Conservation (phyloP, 2,888 invertebrate species). For the Acrobasis consociella region DNA sequence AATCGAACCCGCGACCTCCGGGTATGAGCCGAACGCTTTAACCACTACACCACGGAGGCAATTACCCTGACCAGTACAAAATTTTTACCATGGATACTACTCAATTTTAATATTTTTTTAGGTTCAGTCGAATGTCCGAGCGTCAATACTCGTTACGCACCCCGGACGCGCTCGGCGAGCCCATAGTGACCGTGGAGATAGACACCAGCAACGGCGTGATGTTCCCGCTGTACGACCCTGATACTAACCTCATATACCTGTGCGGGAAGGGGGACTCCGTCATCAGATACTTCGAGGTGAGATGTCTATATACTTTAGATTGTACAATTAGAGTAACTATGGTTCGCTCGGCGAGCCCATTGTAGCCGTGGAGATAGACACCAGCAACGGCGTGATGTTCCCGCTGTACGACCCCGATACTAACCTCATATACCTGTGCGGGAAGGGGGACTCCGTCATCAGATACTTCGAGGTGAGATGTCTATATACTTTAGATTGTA, state of each 20-base stretch:
- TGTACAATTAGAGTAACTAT: too few relatives aligned
- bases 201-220: conserved; percentile 98
- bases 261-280: conserved; percentile 99
- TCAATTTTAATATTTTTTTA: too few relatives aligned
- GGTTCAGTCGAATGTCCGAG: conserved; percentile 99
- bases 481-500: too few relatives aligned
- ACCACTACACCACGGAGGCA: too few relatives aligned
- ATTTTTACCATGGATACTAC: too few relatives aligned
- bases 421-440: conserved; percentile 96
- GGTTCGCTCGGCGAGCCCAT: conserved; percentile 93
- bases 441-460: conserved; percentile 99
- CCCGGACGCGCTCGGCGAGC: conserved; percentile 92
- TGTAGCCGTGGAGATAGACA: conserved; percentile 95
- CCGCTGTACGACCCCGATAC: conserved; percentile 98
- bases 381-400: conserved; percentile 98
- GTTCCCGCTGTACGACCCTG: conserved; percentile 98
- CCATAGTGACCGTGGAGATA: conserved; percentile 95
- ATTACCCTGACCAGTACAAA: too few relatives aligned
- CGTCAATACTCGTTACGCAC: conserved; percentile 97
- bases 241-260: conserved; percentile 96
- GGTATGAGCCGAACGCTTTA: too few relatives aligned
- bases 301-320: too few relatives aligned
- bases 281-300: conserved; percentile 93
- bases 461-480: conserved; percentile 90
- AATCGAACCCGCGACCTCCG: too few relatives aligned